Evolutionary conservation across 1,140 invertebrate genomes (phyloP), one percentile per base, ranked within the genome.

Genomic region (Epicauta chinensis): DNA sequence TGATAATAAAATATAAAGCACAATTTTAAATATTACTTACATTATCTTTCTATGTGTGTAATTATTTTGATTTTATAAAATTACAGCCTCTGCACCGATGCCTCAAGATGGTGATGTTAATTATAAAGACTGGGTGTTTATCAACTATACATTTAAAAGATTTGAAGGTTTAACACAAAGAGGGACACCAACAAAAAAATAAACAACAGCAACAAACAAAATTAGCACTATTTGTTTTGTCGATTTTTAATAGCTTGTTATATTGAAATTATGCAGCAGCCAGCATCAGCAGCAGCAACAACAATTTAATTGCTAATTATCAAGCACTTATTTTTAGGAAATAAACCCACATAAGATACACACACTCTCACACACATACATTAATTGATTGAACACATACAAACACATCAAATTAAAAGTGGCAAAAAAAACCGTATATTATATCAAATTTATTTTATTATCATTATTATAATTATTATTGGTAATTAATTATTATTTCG

Each of bases 81-180:
- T 77, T 82, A 32, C 76, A 90, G 87, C 90, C 60, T 82, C 89
- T 52, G 87, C 87, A 43, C 87, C 89, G 15, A 77, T 85, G 67
- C 79, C 85, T 35, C 84, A 87, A 70, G 87, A 90, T 63, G 87
- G 87, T 42, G 89, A 91, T 70, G 82, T 87, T 51, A 86, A 84
- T 56, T 89, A 91, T 73, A 97, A 97, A 76, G 95, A 98, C 76
- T 98, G 93, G 94, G 94, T 98, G 42, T 99, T 99, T 73, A 96
- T 99, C 65, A 98, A 99, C 75, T 99, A 99, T 73, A 99, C 97
- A 52, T 99, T 97, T 78, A 97, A 98, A 73, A 80, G 97, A 56
- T 99, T 99, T 72, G 95, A 99, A 73, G 94, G 93, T 37, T 77
- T 97, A 30, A 97, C 93, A 13, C 90, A 93, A 67, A 77, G 88